Percentiles rank a stretch among this genome's conserved stretches.
These are phyloP conservation scores for Morphnarchus princeps DNA, from an alignment of 2,113 vertebrate species.

Conservation along the genomic window DNA sequence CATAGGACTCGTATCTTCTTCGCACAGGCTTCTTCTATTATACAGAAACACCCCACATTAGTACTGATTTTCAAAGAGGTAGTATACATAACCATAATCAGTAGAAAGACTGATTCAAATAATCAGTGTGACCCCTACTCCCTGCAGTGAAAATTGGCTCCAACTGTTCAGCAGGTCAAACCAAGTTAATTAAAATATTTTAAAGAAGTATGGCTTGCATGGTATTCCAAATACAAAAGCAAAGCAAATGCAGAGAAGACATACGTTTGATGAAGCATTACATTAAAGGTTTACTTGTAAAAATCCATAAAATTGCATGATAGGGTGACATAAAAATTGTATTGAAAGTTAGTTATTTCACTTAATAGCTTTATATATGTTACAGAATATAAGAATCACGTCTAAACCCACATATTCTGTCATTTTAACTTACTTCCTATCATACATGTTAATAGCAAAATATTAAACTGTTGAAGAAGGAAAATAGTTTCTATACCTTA, in stretches of 20 bases:
- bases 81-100: accelerated
- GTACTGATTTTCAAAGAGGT: background rate
- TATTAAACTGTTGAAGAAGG: conserved; percentile 52
- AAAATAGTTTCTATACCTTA: conserved; percentile 89
- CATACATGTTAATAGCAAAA: conserved; percentile 38
- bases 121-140: background rate
- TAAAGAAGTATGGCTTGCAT: background rate
- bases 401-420: background rate
- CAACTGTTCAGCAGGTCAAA: background rate
- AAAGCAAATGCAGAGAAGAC: background rate
- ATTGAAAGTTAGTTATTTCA: conserved; percentile 6
- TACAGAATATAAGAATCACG: background rate
- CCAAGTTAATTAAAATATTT: background rate
- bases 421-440: background rate
- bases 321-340: background rate
- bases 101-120: background rate
- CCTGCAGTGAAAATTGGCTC: background rate
- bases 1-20: conserved; percentile 88
- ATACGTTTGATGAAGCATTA: background rate
- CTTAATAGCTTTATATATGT: background rate
- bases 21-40: conserved; percentile 91
- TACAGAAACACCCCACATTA: background rate
- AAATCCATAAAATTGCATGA: background rate
- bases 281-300: background rate
- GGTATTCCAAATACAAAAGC: background rate